Conservation (phyloP, 2,888 invertebrate species). For the Amblyteles armatorius region DNA sequence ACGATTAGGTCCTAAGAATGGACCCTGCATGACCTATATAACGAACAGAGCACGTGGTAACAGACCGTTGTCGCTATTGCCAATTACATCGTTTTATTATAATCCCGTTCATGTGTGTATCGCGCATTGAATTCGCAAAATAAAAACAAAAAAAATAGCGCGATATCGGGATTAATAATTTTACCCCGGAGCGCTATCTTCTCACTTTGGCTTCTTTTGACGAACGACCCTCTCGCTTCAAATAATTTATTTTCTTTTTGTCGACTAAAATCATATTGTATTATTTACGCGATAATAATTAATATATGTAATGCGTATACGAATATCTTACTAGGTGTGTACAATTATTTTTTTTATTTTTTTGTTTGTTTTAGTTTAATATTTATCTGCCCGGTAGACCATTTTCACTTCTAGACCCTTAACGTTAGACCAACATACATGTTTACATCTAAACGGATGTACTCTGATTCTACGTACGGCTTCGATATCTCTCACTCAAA, state of each 20-base stretch:
- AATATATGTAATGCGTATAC: conserved; percentile 49
- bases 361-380: conserved; percentile 35
- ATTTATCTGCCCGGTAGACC: conserved; percentile 47
- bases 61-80: conserved; percentile 56
- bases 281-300: conserved; percentile 56
- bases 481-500: conserved; percentile 44
- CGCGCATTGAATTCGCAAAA: conserved; percentile 13
- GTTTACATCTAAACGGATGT: conserved; percentile 64
- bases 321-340: conserved; percentile 58
- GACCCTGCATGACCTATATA: conserved; percentile 70
- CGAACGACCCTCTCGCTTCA: neutral
- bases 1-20: conserved; percentile 68
- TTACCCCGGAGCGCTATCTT: neutral
- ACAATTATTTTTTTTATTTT: conserved; percentile 44
- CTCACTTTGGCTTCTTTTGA: conserved; percentile 16
- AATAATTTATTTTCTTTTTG: neutral
- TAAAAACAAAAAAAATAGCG: neutral
- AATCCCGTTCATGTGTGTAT: neutral
- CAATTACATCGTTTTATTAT: conserved; percentile 11
- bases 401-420: conserved; percentile 62
- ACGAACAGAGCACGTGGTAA: conserved; percentile 62
- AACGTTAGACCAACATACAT: conserved; percentile 67
- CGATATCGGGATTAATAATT: neutral
- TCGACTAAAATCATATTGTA: conserved; percentile 36
- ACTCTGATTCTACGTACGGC: conserved; percentile 64